Evolutionary conservation across 2,113 vertebrate genomes (phyloP).

Genomic region (Calyptommatus sinebrachiatus): DNA sequence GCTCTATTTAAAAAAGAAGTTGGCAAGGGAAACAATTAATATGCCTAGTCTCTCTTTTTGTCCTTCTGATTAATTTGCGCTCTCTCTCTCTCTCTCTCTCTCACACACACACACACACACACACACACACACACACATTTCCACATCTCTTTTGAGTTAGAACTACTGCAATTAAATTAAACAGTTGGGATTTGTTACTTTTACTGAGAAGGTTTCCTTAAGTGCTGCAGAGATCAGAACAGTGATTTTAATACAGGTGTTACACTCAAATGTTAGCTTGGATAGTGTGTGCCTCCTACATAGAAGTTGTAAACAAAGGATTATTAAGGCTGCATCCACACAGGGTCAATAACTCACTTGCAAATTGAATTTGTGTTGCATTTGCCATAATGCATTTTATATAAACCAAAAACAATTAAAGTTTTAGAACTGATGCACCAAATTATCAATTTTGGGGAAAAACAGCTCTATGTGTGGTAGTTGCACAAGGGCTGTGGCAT

Average conservation of each 20-base stretch:
- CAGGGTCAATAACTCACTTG: too few species aligned
- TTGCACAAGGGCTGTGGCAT: too few species aligned
- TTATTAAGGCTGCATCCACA: too few species aligned
- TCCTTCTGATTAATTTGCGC: slow-evolving; percentile 53
- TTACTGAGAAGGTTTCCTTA: slow-evolving; percentile 56
- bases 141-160: slow-evolving; percentile 52
- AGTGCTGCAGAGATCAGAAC: slow-evolving; percentile 1
- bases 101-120: slow-evolving; percentile 1
- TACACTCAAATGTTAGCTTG: background rate
- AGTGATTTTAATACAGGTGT: slow-evolving; percentile 35
- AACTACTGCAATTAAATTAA: slow-evolving; percentile 57
- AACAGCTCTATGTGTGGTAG: too few species aligned
- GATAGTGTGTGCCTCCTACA: background rate
- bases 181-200: slow-evolving; percentile 59
- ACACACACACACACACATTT: slow-evolving; percentile 29
- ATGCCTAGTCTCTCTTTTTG: slow-evolving; percentile 54
- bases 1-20: slow-evolving; percentile 23
- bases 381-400: too few species aligned
- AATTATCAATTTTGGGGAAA: too few species aligned
- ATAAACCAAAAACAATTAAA: too few species aligned
- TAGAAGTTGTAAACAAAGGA: too few species aligned
- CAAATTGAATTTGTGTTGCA: too few species aligned
- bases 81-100: too few species aligned
- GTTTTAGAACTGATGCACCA: too few species aligned
- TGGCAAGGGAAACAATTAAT: background rate